Percentiles rank a stretch among this genome's conserved stretches.
These are phyloP conservation scores for Sinotaia quadrata DNA, from an alignment of 2,888 invertebrate species.

Conservation along the genomic window DNA sequence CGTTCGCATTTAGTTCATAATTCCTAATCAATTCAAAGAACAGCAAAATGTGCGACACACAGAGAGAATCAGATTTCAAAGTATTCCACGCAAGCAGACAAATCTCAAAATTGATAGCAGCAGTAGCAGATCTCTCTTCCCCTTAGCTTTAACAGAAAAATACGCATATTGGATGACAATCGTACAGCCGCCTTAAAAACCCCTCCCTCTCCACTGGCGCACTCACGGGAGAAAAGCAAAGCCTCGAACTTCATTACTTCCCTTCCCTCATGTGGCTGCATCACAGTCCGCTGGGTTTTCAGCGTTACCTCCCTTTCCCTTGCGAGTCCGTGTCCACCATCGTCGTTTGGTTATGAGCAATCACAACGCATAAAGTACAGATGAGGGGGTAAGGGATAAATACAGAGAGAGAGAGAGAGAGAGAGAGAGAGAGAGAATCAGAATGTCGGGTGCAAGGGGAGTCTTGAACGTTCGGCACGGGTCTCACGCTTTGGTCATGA, in stretches of 20 bases:
- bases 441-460: too few species aligned
- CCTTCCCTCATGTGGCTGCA: background rate
- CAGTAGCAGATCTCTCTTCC: slow-evolving; percentile 1
- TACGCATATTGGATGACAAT: slow-evolving; percentile 27
- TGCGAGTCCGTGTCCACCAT: slow-evolving; percentile 5
- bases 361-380: background rate
- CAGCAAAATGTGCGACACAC: too few species aligned
- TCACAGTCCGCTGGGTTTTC: too few species aligned
- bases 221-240: background rate
- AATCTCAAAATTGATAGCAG: slow-evolving; percentile 27
- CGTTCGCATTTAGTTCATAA: too few species aligned
- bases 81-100: background rate
- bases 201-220: too few species aligned
- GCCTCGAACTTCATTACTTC: background rate
- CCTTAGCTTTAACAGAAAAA: slow-evolving; percentile 22
- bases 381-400: background rate
- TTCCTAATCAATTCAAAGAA: too few species aligned
- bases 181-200: background rate
- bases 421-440: slow-evolving; percentile 1
- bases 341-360: background rate
- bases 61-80: slow-evolving; percentile 1
- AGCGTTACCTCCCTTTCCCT: slow-evolving; percentile 1
- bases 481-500: too few species aligned
- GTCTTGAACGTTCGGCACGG: too few species aligned
- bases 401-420: slow-evolving; percentile 8